Base-by-base conservation (phyloP, 2,113 vertebrate genomes). In the Albula glossodonta region DNA sequence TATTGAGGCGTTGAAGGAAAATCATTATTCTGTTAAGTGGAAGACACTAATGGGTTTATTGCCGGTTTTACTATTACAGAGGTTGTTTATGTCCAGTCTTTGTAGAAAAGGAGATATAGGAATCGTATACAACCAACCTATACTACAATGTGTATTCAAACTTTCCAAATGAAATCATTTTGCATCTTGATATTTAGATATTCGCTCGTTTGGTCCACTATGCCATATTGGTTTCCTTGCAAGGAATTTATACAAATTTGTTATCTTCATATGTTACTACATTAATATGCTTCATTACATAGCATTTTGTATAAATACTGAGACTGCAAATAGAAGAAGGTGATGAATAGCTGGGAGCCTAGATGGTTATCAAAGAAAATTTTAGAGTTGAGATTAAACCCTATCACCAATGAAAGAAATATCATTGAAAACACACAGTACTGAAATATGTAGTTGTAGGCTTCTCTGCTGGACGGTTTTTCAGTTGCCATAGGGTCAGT, bases 1-100 rank as follows among this genome's bases (percentile, higher is more conserved):
- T 49, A 79, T 78, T 57, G 22, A 57, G 53, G 51, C 50, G n/a
- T 31, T 78, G 83, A 78, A 84, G 83, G 70, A 78, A 66, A 84
- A 78, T 85, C 53, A 63, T 83, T 60, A 31, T 25, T 60, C 31
- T 60, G 56, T 63, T 60, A 52, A 81, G 51, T 81, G 80, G 80
- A 51, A 19, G 17, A 81, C 22, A n/a, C 80, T 81, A 25, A 52
- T 51, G 80, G 80, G 50, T 81, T 81, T 81, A 52, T 81, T 81
- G 80, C 51, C 11, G 49, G 22, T 81, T 81, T 51, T 81, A 51
- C 80, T 81, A 51, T 19, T 53, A 10, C 70, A 74, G n/a, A 25
- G 70, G 22, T 74, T 74, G 70, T 74, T 74, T 74, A 74, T 31
- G 22, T 74, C 53, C 53, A 56, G 53, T 74, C 22, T 74, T 74